Percentiles rank a stretch among this genome's conserved stretches.
Conservation (phyloP, 2,888 invertebrate species). For the Drosophila paramelanica region DNA sequence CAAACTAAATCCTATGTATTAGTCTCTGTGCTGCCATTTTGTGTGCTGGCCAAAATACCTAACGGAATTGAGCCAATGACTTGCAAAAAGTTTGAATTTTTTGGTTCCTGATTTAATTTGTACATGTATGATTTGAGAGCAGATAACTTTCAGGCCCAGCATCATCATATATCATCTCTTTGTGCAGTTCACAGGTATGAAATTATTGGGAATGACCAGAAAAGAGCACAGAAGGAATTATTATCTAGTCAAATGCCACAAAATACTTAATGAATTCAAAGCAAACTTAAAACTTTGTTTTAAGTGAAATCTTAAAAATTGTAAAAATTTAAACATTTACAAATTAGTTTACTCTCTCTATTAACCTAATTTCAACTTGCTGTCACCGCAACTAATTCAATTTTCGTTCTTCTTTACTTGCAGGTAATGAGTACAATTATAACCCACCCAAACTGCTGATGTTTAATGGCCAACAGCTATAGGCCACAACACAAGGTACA, state of each 20-base stretch:
- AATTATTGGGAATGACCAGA: background rate
- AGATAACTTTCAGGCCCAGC: conserved; percentile 25
- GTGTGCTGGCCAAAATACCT: conserved; percentile 46
- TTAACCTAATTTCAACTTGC: background rate
- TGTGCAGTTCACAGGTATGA: conserved; percentile 8
- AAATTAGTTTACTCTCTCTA: background rate
- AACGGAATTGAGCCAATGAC: conserved; percentile 46
- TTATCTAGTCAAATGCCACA: conserved; percentile 8
- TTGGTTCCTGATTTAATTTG: conserved; percentile 8
- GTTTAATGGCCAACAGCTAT: background rate
- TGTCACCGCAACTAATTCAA: conserved; percentile 31
- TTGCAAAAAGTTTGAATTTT: conserved; percentile 21
- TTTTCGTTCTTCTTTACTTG: conserved; percentile 41
- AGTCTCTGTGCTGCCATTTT: conserved; percentile 50
- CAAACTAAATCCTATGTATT: conserved; percentile 47
- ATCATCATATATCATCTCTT: conserved; percentile 42
- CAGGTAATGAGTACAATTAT: conserved; percentile 59
- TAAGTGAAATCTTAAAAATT: background rate
- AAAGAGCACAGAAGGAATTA: conserved; percentile 1
- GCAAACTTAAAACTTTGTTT: background rate
- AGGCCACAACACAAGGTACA: conserved; percentile 29
- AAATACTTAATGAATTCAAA: conserved; percentile 2
- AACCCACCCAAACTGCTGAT: background rate
- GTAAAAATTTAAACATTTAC: background rate
- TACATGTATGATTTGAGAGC: conserved; percentile 12